phyloP scores from a whole-genome alignment of 2,113 vertebrate genomes.

The Lamprologus tigripictilis region DNA sequence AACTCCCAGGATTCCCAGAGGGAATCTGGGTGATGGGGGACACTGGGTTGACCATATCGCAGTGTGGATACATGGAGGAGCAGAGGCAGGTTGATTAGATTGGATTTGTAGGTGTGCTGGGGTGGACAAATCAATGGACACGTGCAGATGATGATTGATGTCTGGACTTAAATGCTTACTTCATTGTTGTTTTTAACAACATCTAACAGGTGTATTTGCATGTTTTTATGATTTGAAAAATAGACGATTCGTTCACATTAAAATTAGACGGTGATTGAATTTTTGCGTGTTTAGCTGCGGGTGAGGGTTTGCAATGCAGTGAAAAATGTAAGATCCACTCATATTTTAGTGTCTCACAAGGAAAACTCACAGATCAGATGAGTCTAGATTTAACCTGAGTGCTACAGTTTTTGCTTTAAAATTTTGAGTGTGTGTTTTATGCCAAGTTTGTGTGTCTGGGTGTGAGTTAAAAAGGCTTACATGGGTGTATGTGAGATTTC shows the following conservation, averaged over 20 bases:
- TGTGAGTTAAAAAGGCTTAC: neutral
- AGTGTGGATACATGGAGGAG: neutral
- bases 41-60: neutral
- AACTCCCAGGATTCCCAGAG: constrained; percentile 19
- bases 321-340: neutral
- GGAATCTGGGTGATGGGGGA: neutral
- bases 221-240: neutral
- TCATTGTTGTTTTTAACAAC: neutral
- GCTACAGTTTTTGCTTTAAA: neutral
- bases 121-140: neutral
- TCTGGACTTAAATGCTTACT: neutral
- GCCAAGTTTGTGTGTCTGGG: neutral
- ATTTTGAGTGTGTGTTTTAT: neutral
- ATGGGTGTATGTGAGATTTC: neutral
- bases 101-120: neutral
- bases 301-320: neutral
- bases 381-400: neutral
- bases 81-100: neutral
- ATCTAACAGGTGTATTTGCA: neutral
- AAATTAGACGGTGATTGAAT: neutral
- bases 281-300: neutral
- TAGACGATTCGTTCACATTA: neutral
- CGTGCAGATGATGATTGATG: neutral
- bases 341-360: neutral
- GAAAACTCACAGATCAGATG: neutral